Evolutionary conservation across 2,113 vertebrate species (phyloP), one percentile per base, ranked within the genome.

Genomic region (Varanus komodoensis): DNA sequence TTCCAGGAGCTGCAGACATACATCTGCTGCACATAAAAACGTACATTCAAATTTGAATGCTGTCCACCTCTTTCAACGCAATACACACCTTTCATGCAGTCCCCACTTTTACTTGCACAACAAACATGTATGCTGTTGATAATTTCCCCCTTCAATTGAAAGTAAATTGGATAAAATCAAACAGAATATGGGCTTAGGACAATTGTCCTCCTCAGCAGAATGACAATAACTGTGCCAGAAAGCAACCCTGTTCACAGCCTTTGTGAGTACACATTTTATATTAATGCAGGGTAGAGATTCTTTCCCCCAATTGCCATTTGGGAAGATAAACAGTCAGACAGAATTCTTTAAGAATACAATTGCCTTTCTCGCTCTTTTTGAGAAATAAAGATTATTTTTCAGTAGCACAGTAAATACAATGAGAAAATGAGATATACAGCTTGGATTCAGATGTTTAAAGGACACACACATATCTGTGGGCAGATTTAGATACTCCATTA

Each of bases 361-460:
- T 89, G 79, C 89, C 2, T 80, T 52, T 57, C 54, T 17, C 92
- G 94, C 77, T 57, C 50, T 34, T 61, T 90, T 25, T 82, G 84
- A 54, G 84, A 54, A 87, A 57, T 21, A 92, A 89, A n/a, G 29
- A 82, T 77, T 90, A n/a, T 87, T 84, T 54, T 89, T 91, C 86
- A 71, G 82, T 90, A 27, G n/a, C 3, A 23, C 27, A 29, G 75
- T 21, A 88, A 83, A 77, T 79, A 85, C 96, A 80, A 90, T 84
- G 73, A 93, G n/a, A 1, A 29, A 54, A 84, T 12, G 89, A 61
- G 73, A 89, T 92, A 89, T 14, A 88, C 73, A 71, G 32, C 50
- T 95, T 95, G 86, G 88, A 23, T 83, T 23, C 80, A 68, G 25
- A 57, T 92, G 34, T 89, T 95, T 88, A 21, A 90, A 93, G 86